These are phyloP conservation scores for Botia almorhae DNA, from an alignment of 2,797 vertebrate species.

Conservation along the genomic window DNA sequence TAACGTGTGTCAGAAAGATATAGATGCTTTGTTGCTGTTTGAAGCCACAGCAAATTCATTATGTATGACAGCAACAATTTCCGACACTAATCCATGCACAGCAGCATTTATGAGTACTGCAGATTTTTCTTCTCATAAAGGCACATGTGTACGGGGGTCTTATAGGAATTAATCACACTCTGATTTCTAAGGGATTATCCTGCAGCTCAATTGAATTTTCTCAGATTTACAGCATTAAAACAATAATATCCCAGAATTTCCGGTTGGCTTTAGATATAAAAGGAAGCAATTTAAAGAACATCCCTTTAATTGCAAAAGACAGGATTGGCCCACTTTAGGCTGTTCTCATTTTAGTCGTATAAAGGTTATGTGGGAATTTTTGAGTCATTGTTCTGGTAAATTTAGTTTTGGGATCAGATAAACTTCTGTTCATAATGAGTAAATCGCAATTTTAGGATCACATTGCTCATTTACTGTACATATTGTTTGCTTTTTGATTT, in stretches of 20 bases:
- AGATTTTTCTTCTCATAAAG: constrained; percentile 20
- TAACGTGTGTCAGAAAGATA: no score
- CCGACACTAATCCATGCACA: constrained; percentile 46
- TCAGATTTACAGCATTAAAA: constrained; percentile 44
- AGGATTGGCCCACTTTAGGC: constrained; percentile 70
- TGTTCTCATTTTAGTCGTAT: constrained; percentile 51
- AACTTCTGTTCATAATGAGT: constrained; percentile 13
- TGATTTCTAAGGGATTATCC: constrained; percentile 53
- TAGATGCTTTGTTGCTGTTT: constrained; percentile 22
- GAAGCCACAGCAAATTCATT: constrained; percentile 55
- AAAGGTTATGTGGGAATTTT: constrained; percentile 29
- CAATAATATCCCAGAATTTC: constrained; percentile 58
- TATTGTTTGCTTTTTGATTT: not conserved
- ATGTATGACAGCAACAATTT: constrained; percentile 34
- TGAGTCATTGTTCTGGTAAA: not conserved
- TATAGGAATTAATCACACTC: constrained; percentile 55
- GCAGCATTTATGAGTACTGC: constrained; percentile 3
- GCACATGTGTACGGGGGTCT: constrained; percentile 36
- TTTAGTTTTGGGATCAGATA: not conserved
- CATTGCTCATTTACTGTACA: not conserved
- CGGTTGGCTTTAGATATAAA: constrained; percentile 51
- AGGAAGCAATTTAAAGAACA: constrained; percentile 56
- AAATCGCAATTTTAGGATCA: not conserved
- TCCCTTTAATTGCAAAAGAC: constrained; percentile 62
- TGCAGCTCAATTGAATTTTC: constrained; percentile 37